A percentile compares a stretch with the other conserved stretches of the same genome.
These are phyloP conservation scores for Dasypogon diadema DNA, from an alignment of 2,888 invertebrate genomes.

Conservation along the genomic window DNA sequence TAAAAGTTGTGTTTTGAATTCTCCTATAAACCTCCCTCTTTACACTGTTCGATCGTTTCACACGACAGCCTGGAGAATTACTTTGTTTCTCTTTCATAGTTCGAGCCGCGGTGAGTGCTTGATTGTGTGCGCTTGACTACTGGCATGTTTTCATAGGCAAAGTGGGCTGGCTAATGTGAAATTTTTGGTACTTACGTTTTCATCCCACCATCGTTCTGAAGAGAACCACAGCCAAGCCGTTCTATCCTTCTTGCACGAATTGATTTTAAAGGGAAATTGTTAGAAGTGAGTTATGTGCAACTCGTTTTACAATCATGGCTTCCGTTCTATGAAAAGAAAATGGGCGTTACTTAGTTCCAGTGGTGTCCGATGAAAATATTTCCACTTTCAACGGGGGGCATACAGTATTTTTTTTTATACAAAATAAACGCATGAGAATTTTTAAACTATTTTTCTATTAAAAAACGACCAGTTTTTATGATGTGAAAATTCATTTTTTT, in stretches of 20 bases:
- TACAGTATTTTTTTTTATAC: background rate
- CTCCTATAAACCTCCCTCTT: constrained; percentile 37
- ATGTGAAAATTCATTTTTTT: background rate
- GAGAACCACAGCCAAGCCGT: constrained; percentile 47
- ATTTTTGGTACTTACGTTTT: constrained; percentile 39
- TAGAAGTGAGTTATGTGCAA: constrained; percentile 65
- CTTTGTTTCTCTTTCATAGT: background rate
- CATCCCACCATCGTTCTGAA: background rate
- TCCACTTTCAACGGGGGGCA: constrained; percentile 8
- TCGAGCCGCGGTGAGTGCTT: background rate
- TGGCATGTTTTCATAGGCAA: constrained; percentile 3
- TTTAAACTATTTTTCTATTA: background rate
- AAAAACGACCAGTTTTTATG: background rate
- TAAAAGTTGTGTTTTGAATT: constrained; percentile 62
- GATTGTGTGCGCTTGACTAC: constrained; percentile 6
- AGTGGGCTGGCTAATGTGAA: constrained; percentile 42
- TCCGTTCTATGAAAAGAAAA: constrained; percentile 62
- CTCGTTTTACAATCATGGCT: constrained; percentile 68
- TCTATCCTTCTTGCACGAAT: constrained; percentile 20
- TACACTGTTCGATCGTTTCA: constrained; percentile 8
- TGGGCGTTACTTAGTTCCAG: constrained; percentile 55
- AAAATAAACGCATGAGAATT: background rate
- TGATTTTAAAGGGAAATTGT: constrained; percentile 54
- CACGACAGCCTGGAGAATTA: background rate
- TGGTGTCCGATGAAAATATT: constrained; percentile 50